A percentile compares a stretch with the other conserved stretches of the same genome.
These are phyloP conservation scores for Phthorimaea operculella DNA, from an alignment of 1,140 invertebrate species.

Conservation along the genomic window DNA sequence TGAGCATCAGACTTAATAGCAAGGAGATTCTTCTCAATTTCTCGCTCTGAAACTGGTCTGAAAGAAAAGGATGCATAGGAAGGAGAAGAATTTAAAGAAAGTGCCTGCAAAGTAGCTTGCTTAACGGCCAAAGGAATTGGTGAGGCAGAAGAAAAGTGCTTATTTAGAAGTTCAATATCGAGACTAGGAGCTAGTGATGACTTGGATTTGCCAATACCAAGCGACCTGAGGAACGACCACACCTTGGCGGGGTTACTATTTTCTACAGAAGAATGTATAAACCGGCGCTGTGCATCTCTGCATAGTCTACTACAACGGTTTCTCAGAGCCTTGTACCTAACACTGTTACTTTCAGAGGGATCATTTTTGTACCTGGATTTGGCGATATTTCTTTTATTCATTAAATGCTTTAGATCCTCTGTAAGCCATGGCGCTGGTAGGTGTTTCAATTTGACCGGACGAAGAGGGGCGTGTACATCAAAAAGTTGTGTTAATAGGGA, in stretches of 20 bases:
- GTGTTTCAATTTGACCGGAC: conserved; percentile 4
- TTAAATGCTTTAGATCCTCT: background rate
- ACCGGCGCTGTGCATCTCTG: background rate
- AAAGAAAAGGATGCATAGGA: background rate
- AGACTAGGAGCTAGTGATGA: too few species aligned
- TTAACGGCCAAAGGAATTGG: background rate
- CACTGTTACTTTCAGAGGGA: background rate
- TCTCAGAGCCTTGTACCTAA: background rate
- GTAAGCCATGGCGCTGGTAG: conserved; percentile 1
- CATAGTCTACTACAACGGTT: background rate
- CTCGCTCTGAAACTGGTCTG: background rate
- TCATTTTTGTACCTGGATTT: background rate
- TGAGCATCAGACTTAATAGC: background rate
- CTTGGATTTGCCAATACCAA: background rate
- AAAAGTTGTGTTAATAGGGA: conserved; percentile 5
- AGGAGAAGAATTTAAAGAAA: background rate
- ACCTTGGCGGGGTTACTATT: background rate
- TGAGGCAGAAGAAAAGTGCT: conserved; percentile 1
- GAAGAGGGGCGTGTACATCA: conserved; percentile 10
- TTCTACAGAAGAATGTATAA: background rate
- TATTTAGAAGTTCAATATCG: background rate
- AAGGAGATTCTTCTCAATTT: background rate
- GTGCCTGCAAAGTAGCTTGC: background rate
- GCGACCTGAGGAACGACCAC: background rate
- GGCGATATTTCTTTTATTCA: background rate